Percentiles rank a stretch among this genome's conserved stretches.
Conservation (phyloP, 2,888 invertebrate genomes). For the Cerceris rybyensis region DNA sequence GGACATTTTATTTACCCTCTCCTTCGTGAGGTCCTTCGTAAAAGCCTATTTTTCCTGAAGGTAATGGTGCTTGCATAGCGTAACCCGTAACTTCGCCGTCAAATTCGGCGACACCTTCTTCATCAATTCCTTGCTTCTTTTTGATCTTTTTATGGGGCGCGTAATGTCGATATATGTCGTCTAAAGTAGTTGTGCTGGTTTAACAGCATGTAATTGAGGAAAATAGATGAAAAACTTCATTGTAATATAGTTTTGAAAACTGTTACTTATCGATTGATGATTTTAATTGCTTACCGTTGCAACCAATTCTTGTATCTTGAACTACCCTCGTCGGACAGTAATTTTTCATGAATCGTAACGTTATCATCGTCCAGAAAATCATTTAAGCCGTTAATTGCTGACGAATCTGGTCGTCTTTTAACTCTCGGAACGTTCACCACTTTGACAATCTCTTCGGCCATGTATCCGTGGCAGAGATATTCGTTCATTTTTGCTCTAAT, state of each 20-base stretch:
- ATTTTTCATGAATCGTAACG: conserved; percentile 82
- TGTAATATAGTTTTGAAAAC: not conserved
- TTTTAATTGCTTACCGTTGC: conserved; percentile 84
- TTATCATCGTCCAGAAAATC: conserved; percentile 73
- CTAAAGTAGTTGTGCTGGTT: conserved; percentile 86
- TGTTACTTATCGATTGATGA: not conserved
- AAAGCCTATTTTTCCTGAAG: conserved; percentile 72
- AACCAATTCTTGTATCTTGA: conserved; percentile 89
- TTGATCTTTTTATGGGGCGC: conserved; percentile 76
- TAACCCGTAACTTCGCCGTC: conserved; percentile 85
- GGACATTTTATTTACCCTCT: conserved; percentile 32
- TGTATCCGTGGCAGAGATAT: conserved; percentile 88
- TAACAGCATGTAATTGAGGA: not conserved
- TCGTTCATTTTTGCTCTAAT: conserved; percentile 90
- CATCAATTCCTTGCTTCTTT: conserved; percentile 76
- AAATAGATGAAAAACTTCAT: not conserved
- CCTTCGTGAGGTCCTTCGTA: conserved; percentile 62
- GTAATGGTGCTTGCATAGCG: conserved; percentile 78
- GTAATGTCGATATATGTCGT: conserved; percentile 87
- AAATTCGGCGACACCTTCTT: conserved; percentile 83
- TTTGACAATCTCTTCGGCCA: conserved; percentile 88
- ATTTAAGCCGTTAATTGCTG: conserved; percentile 68
- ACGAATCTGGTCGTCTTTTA: conserved; percentile 81
- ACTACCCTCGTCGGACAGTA: conserved; percentile 88
- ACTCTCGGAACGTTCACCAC: conserved; percentile 83